These are phyloP conservation scores for Mythimna vitellina DNA, from an alignment of 2,888 invertebrate genomes.

Conservation along the genomic window DNA sequence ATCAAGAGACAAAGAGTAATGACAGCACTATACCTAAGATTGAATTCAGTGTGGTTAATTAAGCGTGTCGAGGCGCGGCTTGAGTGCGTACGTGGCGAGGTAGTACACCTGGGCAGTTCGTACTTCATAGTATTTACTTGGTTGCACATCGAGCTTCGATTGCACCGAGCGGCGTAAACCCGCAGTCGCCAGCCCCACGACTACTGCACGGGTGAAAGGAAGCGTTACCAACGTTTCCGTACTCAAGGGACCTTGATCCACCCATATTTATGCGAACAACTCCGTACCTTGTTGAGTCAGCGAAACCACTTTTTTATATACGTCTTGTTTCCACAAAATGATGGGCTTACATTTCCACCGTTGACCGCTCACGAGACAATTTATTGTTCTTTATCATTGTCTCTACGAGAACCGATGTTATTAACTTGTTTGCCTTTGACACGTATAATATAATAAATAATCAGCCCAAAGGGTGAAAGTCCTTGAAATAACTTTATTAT, in stretches of 20 bases:
- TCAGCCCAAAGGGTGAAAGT: constrained; percentile 65
- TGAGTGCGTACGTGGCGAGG: constrained; percentile 40
- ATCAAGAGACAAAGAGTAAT: constrained; percentile 49
- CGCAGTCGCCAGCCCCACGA: constrained; percentile 64
- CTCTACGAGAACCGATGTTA: constrained; percentile 53
- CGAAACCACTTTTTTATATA: constrained; percentile 44
- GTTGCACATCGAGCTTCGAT: constrained; percentile 73
- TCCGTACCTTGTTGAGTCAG: constrained; percentile 47
- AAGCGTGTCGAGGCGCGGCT: constrained; percentile 64
- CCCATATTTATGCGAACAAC: constrained; percentile 65
- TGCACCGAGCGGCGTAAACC: constrained; percentile 72
- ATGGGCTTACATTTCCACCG: constrained; percentile 49
- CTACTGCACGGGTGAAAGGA: constrained; percentile 79
- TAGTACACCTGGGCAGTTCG: constrained; percentile 43
- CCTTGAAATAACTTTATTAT: constrained; percentile 66
- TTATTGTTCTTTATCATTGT: constrained; percentile 63
- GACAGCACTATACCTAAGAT: constrained; percentile 47
- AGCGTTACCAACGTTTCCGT: constrained; percentile 78
- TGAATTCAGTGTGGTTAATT: constrained; percentile 65
- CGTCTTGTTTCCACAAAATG: constrained; percentile 32
- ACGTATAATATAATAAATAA: constrained; percentile 59
- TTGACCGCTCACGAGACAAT: constrained; percentile 56
- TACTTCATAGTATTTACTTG: constrained; percentile 47
- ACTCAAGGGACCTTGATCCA: constrained; percentile 74
- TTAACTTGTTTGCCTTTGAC: constrained; percentile 67